Evolutionary conservation across 2,888 invertebrate species (phyloP), one percentile per base, ranked within the genome.

Genomic region (Carabus problematicus): DNA sequence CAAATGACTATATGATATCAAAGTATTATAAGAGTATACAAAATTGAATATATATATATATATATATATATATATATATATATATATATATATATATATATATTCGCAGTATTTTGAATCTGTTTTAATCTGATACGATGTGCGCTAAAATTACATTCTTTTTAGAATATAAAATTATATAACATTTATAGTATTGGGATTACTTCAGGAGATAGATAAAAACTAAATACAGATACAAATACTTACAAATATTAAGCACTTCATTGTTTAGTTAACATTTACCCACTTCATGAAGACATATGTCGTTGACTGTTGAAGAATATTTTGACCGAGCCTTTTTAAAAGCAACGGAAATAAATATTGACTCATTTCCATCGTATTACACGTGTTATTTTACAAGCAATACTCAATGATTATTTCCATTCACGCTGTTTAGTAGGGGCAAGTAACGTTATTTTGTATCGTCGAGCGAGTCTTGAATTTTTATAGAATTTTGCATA

Each of bases 271-370:
- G 70, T 70, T 73, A 72, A 71, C 73, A 70, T 73, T 73, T 73
- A 73, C 73, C 72, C 76, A 77, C 77, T 74, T 70, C 72, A 72
- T 72, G 60, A 67, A 73, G 74, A 74, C 76, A 78, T 77, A 75
- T 76, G 76, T 75, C 63, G 70, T 60, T 67, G 72, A 79, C 79
- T 78, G 78, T 76, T 75, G 73, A 72, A 72, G 73, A 75, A 74
- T 77, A 77, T 77, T 77, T 77, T 74, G 74, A 74, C 74, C 74
- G 76, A 71, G 77, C 74, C 77, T 78, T 79, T 79, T 79, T 78
- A 79, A 79, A 77, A 78, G 75, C 75, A 73, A 69, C 75, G 77
- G 79, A 78, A 79, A 74, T 71, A 74, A 77, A 75, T 78, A 74
- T 79, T 76, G 77, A 72, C 71, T 70, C 71, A 66, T 71, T 72